These are phyloP conservation scores for Limosa lapponica DNA, from an alignment of 2,797 vertebrate genomes.

Conservation along the genomic window DNA sequence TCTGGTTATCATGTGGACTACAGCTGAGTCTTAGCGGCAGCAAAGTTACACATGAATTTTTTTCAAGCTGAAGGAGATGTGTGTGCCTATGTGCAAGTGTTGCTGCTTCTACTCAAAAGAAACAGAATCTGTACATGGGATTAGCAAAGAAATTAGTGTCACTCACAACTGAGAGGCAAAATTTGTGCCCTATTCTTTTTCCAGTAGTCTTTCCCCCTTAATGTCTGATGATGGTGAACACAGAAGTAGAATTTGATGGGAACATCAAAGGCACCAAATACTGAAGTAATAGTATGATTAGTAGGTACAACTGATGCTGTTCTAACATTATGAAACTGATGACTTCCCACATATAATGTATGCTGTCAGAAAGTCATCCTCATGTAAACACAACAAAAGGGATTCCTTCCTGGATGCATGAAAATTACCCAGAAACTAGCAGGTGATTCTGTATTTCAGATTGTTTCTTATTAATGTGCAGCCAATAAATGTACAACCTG, in stretches of 20 bases:
- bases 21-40: background rate
- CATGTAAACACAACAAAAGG: background rate
- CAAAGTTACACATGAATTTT: background rate
- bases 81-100: background rate
- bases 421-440: background rate
- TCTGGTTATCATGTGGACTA: background rate
- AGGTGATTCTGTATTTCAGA: background rate
- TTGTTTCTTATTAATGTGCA: background rate
- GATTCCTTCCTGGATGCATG: background rate
- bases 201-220: background rate
- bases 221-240: background rate
- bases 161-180: background rate
- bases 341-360: background rate
- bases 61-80: background rate
- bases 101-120: background rate
- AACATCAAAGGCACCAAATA: background rate
- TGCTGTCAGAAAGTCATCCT: background rate
- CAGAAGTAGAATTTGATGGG: background rate
- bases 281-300: background rate
- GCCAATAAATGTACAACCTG: background rate
- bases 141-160: background rate
- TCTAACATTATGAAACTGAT: background rate
- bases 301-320: background rate
- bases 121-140: background rate
- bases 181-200: background rate